Base-by-base conservation (phyloP, 1,140 invertebrate species). In the Pachypsylla venusta region DNA sequence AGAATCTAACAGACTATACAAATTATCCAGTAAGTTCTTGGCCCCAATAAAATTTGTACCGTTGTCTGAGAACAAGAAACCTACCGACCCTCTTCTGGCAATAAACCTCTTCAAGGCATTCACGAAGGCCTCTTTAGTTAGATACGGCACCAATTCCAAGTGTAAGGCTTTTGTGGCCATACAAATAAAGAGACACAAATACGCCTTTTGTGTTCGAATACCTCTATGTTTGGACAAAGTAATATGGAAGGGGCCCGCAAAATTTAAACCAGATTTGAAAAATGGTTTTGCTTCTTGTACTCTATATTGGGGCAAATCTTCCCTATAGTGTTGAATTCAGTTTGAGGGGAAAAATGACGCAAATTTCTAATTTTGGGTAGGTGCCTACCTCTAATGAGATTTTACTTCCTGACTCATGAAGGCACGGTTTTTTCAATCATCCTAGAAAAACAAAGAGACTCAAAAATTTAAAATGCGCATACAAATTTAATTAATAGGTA, bases 11-110 rank as follows among this genome's bases (percentile, higher is more conserved):
- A 28, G 55, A 1, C 10, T 16, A 12, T 61, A 27, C 19, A 64
- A 26, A 40, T 64, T 60, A 7, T 60, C 59, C 3, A 64, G 56
- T 2, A 56, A 19, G n/a, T 62, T 62, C 30, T 53, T 25, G 30
- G 67, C 65, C 30, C 68, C 67, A 24, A 70, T 62, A 54, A 69
- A 74, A 63, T 73, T 74, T 5, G 67, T 69, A 2, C 68, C 73
- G 55, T 68, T 67, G 59, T 74, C 71, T 1, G 64, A 67, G 62
- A 67, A 63, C 0, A 74, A 66, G 14, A 61, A 56, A 1, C 10
- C 16, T 12, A 66, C 65, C 20, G 64, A 26, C 20, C 63, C 56
- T 55, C 68, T 20, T 14, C 66, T 25, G 10, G 62, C 16, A 13
- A 65, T 61, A 54, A 71, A 71, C 14, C 65, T 56, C 12, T 59